Evolutionary conservation across 2,113 vertebrate genomes (phyloP).

Genomic region (Vidua chalybeata): DNA sequence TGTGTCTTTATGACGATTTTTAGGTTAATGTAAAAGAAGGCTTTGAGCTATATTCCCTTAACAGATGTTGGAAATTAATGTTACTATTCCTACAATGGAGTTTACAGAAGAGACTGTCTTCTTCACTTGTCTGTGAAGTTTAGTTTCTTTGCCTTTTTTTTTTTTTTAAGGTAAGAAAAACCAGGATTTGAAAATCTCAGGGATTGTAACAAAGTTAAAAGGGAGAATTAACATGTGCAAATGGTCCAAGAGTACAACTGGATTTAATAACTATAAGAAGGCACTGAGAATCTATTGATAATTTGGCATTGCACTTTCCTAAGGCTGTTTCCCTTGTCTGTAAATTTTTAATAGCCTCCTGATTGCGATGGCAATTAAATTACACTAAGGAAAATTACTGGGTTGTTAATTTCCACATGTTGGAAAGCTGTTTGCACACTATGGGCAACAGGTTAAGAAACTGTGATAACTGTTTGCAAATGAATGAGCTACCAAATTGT

Average conservation of each 20-base stretch:
- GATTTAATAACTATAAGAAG: not conserved
- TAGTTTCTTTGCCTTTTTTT: not conserved
- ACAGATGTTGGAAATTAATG: not conserved
- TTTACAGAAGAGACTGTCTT: not conserved
- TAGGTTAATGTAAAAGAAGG: not conserved
- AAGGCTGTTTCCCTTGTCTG: not conserved
- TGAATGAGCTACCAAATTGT: not conserved
- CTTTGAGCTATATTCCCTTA: not conserved
- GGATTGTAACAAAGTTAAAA: not conserved
- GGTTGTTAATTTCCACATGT: not conserved
- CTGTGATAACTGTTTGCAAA: not conserved
- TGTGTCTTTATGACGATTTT: not conserved
- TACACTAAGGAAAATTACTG: not conserved
- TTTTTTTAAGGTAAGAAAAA: not conserved
- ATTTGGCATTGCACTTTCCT: not conserved
- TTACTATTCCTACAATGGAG: not conserved
- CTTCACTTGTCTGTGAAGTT: not conserved
- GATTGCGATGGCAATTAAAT: not conserved
- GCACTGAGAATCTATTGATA: not conserved
- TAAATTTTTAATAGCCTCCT: not conserved
- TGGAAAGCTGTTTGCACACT: not conserved
- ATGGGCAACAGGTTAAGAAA: not conserved
- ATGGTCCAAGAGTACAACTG: not conserved
- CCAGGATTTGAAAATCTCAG: not conserved
- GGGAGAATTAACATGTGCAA: not conserved